A percentile compares a stretch with the other conserved stretches of the same genome.
These are phyloP conservation scores for Cettia cetti DNA, from an alignment of 2,113 vertebrate species.

Conservation along the genomic window DNA sequence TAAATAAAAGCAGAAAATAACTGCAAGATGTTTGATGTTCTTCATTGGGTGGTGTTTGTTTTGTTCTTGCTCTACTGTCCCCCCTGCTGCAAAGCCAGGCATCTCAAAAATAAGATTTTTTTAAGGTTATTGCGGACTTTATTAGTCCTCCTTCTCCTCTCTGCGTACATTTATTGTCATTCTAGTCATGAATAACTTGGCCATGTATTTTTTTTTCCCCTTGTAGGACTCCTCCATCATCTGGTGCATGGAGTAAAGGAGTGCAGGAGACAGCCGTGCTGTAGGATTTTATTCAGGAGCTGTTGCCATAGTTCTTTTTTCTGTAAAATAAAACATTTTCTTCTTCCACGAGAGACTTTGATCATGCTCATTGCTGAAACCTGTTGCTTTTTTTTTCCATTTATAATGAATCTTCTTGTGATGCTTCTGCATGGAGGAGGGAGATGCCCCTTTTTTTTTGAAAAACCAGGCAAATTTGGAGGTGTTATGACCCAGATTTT, in stretches of 20 bases:
- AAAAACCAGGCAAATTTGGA: not conserved
- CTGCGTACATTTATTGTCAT: not conserved
- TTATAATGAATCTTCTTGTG: not conserved
- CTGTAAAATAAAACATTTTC: not conserved
- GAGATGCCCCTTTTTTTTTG: not conserved
- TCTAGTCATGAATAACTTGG: not conserved
- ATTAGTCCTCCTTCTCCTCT: not conserved
- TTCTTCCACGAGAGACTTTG: not conserved
- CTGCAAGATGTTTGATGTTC: not conserved
- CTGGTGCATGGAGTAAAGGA: not conserved
- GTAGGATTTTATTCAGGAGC: conserved; percentile 1
- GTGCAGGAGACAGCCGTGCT: not conserved
- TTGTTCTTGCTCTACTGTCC: not conserved
- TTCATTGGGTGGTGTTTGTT: not conserved
- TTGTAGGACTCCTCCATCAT: not conserved
- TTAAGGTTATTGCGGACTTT: not conserved
- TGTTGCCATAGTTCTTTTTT: not conserved
- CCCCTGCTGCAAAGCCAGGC: not conserved
- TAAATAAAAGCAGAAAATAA: conserved; percentile 1
- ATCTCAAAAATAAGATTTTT: not conserved
- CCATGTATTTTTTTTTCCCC: not conserved
- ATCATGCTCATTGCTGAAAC: not conserved
- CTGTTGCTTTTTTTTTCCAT: not conserved
- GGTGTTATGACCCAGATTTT: not conserved
- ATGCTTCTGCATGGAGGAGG: not conserved